Evolutionary conservation across 30 jellyfish, hydroid and myxozoan genomes (phyloP), one percentile per base, ranked within the genome.

Genomic region (Catostylus mosaicus): DNA sequence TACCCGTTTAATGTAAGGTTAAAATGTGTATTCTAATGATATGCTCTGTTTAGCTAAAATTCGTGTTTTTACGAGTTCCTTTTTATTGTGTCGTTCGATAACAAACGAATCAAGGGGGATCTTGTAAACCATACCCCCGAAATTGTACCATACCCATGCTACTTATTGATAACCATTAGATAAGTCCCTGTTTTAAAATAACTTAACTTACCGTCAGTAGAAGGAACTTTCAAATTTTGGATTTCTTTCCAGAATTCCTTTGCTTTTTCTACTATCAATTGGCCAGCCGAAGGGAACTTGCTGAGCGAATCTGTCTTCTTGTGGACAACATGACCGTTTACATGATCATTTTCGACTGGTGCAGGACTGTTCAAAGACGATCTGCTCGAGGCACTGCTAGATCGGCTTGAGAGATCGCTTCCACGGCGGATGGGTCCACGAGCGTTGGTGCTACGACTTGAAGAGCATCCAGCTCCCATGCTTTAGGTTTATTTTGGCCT

Each of bases 171-270:
- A n/a, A n/a, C n/a, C n/a, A n/a, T n/a, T n/a, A n/a, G n/a, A n/a
- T n/a, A n/a, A n/a, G n/a, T n/a, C n/a, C n/a, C n/a, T n/a, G n/a
- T n/a, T n/a, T n/a, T n/a, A n/a, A n/a, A n/a, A n/a, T n/a, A n/a
- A n/a, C n/a, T n/a, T n/a, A n/a, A 68, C 63, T 7, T 68, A 68
- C 80, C 80, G 19, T 35, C 80, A 32, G 64, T 20, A 10, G 56
- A 19, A 46, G 31, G 62, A 27, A 36, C 64, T 0, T 35, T 63
- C n/a, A 68, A 46, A 68, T 37, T 36, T 23, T 35, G 40, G 34
- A 68, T 35, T 37, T 68, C 80, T 3, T 46, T 34, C 64, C 80
- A 36, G 27, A 68, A 68, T 3, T 68, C 80, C 38, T 68, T 46
- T 32, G 80, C 80, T 68, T 68, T 68, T 26, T 68, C 80, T 34